Evolutionary conservation across 2,888 invertebrate genomes (phyloP), one percentile per base, ranked within the genome.

Genomic region (Thalpophila matura): DNA sequence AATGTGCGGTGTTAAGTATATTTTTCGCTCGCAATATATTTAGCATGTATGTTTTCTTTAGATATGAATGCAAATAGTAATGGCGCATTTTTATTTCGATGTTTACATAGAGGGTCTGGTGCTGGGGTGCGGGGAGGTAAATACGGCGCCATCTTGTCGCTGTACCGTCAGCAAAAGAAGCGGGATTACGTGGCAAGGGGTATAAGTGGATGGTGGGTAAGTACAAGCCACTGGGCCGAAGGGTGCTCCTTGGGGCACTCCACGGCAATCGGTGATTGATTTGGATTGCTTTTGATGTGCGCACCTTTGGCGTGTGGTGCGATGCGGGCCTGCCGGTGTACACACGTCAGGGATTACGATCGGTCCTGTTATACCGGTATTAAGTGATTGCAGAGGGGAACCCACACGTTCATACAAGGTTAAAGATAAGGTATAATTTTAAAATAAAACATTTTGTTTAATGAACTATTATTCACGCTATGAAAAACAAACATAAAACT

Each of bases 51-150:
- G 95, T 94, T 94, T 94, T 92, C 94, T 93, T 93, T 94, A 91
- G 93, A 94, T 95, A 94, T 94, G 93, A 95, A 95, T 95, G 94
- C 93, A 94, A 95, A 94, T 94, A 94, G 93, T 93, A 91, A 94
- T 94, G 94, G 95, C 93, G 93, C 89, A 92, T 94, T 94, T 95
- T 94, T 95, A 94, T 93, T 91, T 85, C 80, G 90, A 92, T 94
- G 93, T 94, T 94, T 94, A 95, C 89, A 93, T 95, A 94, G 92
- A 94, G 93, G 94, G 93, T 85, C 66, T 54, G 53, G 79, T 66
- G 82, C 58, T 77, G 82, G 72, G 79, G 82, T 74, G 38, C 54
- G 73, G 74, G 77, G 65, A 56, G 76, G 89, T 86, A 90, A 89
- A 89, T 87, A 85, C 82, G 84, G 67, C 92, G 95, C 95, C 95